Base-by-base conservation (phyloP, 1,140 invertebrate species). In the Apis dorsata region DNA sequence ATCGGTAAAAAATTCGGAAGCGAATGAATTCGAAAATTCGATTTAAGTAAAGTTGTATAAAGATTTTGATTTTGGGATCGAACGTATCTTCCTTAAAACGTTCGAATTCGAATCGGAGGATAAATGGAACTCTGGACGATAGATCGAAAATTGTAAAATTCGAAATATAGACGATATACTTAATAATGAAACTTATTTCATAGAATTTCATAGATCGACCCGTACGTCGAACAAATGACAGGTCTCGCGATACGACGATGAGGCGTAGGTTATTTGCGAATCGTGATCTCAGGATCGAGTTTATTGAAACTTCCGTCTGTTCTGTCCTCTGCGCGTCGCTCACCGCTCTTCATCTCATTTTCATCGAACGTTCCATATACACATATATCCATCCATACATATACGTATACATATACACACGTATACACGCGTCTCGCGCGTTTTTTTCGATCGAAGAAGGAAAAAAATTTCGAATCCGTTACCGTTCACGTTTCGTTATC, bases 231-330 rank as follows among this genome's bases (percentile, higher is more conserved):
- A 74, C 10, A 44, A 59, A 49, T 60, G n/a, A 53, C 5, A 44
- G 57, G 12, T 60, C 57, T 60, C 72, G 24, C n/a, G 72, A 44
- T n/a, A 21, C 57, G 24, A n/a, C 55, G n/a, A 60, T 49, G 51
- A 60, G 34, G 34, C 57, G 72, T 44, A 34, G 34, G 57, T 60
- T 73, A 73, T 73, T 73, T 44, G 72, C 19, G 24, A 72, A 57
- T 72, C 66, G 70, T 74, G 72, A 60, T 74, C 72, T 60, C 72
- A 60, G 34, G 72, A n/a, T 34, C 24, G 55, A n/a, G 57, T 74
- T 71, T 74, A 74, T 74, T 60, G 55, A 24, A 74, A 74, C 55
- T 60, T 74, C 57, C 72, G 72, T 44, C 19, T 34, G 19, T 71
- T 44, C 34, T 44, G 34, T 44, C 34, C 34, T 44, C 34, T 3